These are phyloP conservation scores for Conus ventricosus DNA, from an alignment of 1,140 invertebrate genomes.

Conservation along the genomic window DNA sequence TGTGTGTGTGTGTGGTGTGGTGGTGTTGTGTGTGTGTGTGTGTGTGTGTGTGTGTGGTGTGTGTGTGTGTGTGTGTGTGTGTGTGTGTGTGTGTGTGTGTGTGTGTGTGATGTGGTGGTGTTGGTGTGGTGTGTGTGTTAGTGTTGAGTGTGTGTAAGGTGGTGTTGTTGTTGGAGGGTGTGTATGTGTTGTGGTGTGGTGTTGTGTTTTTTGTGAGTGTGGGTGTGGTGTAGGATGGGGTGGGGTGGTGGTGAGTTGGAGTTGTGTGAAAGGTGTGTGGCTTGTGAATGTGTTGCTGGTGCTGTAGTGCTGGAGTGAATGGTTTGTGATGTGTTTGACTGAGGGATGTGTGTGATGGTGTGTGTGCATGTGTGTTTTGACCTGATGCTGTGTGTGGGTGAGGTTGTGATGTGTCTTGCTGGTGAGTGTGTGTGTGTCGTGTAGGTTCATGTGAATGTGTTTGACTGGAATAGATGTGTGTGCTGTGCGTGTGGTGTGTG, in stretches of 20 bases:
- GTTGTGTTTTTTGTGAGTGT: background rate
- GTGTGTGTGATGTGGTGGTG: slow-evolving; percentile 6
- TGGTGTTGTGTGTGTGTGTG: background rate
- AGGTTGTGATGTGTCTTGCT: no score
- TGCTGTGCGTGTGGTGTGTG: no score
- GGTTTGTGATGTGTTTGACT: no score
- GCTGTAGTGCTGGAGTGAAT: no score
- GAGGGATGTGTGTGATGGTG: no score
- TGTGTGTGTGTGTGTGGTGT: slow-evolving; percentile 4
- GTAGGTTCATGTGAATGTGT: no score
- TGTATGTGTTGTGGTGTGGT: background rate
- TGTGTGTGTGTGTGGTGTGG: background rate
- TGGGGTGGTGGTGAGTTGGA: no score
- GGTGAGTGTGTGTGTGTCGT: no score
- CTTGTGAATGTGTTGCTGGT: no score
- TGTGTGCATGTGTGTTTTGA: no score
- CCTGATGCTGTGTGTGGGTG: background rate
- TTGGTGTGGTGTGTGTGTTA: background rate
- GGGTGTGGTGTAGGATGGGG: background rate
- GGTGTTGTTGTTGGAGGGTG: background rate
- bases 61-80: slow-evolving; percentile 10
- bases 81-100: background rate
- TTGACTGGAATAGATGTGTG: no score
- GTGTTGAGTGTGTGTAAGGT: background rate
- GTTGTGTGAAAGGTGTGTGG: no score